Conservation (phyloP, 2,797 vertebrate genomes). For the Austrolebias charrua region DNA sequence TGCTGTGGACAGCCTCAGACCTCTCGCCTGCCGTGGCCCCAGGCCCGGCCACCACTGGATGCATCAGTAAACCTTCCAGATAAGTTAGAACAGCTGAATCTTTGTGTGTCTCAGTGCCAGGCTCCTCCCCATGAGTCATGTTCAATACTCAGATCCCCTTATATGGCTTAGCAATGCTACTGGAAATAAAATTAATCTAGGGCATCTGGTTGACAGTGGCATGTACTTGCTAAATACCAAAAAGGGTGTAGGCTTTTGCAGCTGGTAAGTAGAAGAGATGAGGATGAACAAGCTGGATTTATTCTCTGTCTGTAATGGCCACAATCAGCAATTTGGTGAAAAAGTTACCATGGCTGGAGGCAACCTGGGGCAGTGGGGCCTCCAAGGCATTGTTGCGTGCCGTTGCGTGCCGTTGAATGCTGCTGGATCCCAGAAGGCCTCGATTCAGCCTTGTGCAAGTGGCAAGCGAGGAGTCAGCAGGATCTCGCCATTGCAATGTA, state of each 20-base stretch:
- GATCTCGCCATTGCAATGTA: slow-evolving; percentile 69
- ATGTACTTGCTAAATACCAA: slow-evolving; percentile 66
- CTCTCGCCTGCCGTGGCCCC: slow-evolving; percentile 89
- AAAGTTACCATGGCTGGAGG: slow-evolving; percentile 57
- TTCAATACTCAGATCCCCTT: slow-evolving; percentile 90
- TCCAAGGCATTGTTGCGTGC: slow-evolving; percentile 66
- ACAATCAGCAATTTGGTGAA: slow-evolving; percentile 56
- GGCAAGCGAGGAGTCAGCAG: slow-evolving; percentile 65
- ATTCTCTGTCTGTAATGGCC: slow-evolving; percentile 41
- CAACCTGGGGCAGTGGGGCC: slow-evolving; percentile 57
- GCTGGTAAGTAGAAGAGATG: slow-evolving; percentile 16
- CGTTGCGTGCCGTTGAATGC: slow-evolving; percentile 66
- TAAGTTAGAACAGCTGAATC: slow-evolving; percentile 99
- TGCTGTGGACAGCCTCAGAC: slow-evolving; percentile 84
- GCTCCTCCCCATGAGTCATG: slow-evolving; percentile 99
- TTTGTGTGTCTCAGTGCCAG: slow-evolving; percentile 99
- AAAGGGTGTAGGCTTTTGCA: slow-evolving; percentile 43
- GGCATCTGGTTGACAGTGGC: slow-evolving; percentile 67
- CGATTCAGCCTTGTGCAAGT: slow-evolving; percentile 52
- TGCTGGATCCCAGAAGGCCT: slow-evolving; percentile 59
- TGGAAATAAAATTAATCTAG: slow-evolving; percentile 72
- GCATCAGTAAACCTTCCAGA: slow-evolving; percentile 99
- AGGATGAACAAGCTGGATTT: slow-evolving; percentile 30
- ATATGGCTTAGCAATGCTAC: slow-evolving; percentile 79
- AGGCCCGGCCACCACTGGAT: slow-evolving; percentile 96